Base-by-base conservation (phyloP, 2,797 vertebrate species). In the Furcifer pardalis region DNA sequence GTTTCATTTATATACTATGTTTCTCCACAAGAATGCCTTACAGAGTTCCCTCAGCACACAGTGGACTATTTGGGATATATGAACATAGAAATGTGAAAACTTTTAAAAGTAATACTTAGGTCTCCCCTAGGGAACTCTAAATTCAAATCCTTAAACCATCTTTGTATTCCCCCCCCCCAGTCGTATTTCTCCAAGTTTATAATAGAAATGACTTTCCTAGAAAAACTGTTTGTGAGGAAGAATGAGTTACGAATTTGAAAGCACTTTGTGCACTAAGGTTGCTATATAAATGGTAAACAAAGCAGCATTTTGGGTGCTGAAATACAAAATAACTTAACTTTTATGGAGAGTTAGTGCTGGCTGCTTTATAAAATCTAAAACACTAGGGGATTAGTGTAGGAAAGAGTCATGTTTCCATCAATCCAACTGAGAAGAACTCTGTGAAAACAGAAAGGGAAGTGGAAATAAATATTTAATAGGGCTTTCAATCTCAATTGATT, bases 401-500 rank as follows among this genome's bases (percentile, higher is more conserved):
- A 86, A 86, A 86, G 42, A 82, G 66, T n/a, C 37, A 19, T 63
- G 49, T 86, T 82, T 81, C 56, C 74, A 86, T 86, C 79, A 86
- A 40, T 73, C 79, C 79, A 86, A 79, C 84, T 49, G 42, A 82
- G 52, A 62, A 66, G 35, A 30, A 63, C 52, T 60, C 49, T 52
- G 32, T 76, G 82, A 85, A 82, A 77, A 77, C 77, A 42, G 66
- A 79, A 66, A 79, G 1, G 6, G 6, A 49, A 49, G 46, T 32
- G n/a, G 77, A 65, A 78, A 79, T 79, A 79, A 66, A 79, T 79
- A 66, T 79, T 79, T 63, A 79, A 79, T 30, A 66, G 77, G 37
- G 52, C 37, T 82, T 86, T 82, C 79, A 86, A 63, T 77, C 73
- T 71, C 46, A 52, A 81, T 75, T 40, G n/a, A 86, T 86, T 82